A percentile compares a stretch with the other conserved stretches of the same genome.
Conservation (phyloP, 2,797 vertebrate species). For the Psittacula derbiana region DNA sequence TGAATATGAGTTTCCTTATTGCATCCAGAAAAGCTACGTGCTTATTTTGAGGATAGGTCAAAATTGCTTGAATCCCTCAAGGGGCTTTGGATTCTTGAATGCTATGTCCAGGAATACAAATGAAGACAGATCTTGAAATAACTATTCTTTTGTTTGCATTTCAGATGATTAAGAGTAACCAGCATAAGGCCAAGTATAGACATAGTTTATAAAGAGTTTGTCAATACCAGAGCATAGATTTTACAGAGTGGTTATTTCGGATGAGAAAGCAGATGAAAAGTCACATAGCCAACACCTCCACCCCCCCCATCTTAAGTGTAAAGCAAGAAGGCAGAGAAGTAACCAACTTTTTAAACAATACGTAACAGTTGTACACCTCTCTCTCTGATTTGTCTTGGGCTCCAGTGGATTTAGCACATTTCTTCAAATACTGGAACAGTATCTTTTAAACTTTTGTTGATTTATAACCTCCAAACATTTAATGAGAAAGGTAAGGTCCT, state of each 20-base stretch:
- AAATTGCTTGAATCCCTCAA: conserved; percentile 5
- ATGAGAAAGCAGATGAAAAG: neutral
- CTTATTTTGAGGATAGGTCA: conserved; percentile 6
- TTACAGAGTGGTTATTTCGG: neutral
- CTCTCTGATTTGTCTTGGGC: neutral
- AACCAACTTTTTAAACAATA: neutral
- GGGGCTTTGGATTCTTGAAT: neutral
- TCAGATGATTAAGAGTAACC: neutral
- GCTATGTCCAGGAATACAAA: neutral
- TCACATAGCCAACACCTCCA: neutral
- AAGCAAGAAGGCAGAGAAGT: neutral
- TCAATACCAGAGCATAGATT: neutral
- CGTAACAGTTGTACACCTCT: neutral
- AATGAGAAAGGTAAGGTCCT: neutral
- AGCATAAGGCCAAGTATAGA: neutral
- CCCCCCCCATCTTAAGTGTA: neutral
- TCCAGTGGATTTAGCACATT: neutral
- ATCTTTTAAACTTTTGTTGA: neutral
- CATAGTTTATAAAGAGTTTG: neutral
- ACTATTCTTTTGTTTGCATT: neutral
- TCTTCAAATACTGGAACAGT: neutral
- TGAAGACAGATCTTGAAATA: neutral
- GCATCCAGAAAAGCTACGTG: neutral
- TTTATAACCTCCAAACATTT: neutral
- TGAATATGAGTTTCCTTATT: conserved; percentile 34